Base-by-base conservation (phyloP, 2,113 vertebrate genomes). In the Epinephelus moara region DNA sequence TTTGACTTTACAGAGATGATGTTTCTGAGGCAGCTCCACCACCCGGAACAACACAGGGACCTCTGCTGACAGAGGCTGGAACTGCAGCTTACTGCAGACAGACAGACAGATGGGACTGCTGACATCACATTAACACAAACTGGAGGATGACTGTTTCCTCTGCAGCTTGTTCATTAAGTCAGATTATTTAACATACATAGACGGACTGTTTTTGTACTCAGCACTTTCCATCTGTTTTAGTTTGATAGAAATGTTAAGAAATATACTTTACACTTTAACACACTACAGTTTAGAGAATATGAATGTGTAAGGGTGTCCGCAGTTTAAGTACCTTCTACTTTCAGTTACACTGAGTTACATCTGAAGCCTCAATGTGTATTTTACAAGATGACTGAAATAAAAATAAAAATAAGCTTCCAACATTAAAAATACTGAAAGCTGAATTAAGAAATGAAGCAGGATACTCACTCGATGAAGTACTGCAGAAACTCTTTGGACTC, bases 21-120 rank as follows among this genome's bases (percentile, higher is more conserved):
- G 96, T 0, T 92, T 84, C 8, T 86, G 93, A 0, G 98, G 98
- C 75, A 99, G 89, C 89, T 98, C 96, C 74, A 98, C 97, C 94
- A 98, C 98, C 55, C 92, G 95, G 94, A 99, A 99, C 84, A 97
- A 94, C 30, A 99, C 98, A 0, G 98, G 96, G 90, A 96, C 96
- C 79, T 96, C 95, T 75, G 94, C 91, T 69, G 94, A 82, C 92
- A 96, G 93, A 7, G 96, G 95, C 61, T 81, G 72, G 12, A 96
- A 99, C 87, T 96, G 94, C 77, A 99, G 95, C 91, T 96, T 97
- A 19, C 98, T 99, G 92, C 33, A 17, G 21, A 70, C 8, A 30
- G 12, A n/a, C 8, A 30, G 12, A n/a, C 9, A 27, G 4, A 40
- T 11, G 14, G 19, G 21, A 14, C 6, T 7, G 30, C 30, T 30